A percentile compares a stretch with the other conserved stretches of the same genome.
Evolutionary conservation across 2,888 invertebrate genomes (phyloP).

Genomic region (Spicauda simplicius): DNA sequence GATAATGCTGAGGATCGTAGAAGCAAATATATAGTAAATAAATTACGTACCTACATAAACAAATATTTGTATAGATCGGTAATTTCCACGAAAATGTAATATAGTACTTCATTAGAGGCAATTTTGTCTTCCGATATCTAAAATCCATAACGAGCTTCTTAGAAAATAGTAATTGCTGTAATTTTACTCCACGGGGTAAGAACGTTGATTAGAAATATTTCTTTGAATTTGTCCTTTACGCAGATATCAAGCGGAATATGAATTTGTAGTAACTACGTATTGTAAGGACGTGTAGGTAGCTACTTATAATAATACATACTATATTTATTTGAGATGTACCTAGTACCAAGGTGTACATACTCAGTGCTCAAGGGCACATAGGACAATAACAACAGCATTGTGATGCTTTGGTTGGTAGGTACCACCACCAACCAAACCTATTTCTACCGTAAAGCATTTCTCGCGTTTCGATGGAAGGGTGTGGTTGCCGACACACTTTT

Average conservation of each 20-base stretch:
- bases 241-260: not conserved
- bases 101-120: conserved; percentile 4
- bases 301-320: too few relatives aligned
- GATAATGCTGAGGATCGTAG: not conserved
- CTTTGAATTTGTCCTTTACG: conserved; percentile 10
- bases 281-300: too few relatives aligned
- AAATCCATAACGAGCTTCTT: conserved; percentile 13
- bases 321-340: too few relatives aligned
- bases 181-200: conserved; percentile 9
- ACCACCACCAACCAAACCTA: too few relatives aligned
- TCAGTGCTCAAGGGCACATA: too few relatives aligned
- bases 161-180: conserved; percentile 14
- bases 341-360: too few relatives aligned
- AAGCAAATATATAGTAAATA: not conserved
- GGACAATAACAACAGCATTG: too few relatives aligned
- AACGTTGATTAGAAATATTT: conserved; percentile 15
- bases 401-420: too few relatives aligned
- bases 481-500: too few relatives aligned
- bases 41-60: not conserved
- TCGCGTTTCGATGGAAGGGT: too few relatives aligned
- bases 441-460: too few relatives aligned
- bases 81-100: not conserved
- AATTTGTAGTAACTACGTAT: too few relatives aligned
- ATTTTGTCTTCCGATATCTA: conserved; percentile 21
- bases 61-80: not conserved